Evolutionary conservation across 2,113 vertebrate species (phyloP), one percentile per base, ranked within the genome.

Genomic region (Hippocampus abdominalis): DNA sequence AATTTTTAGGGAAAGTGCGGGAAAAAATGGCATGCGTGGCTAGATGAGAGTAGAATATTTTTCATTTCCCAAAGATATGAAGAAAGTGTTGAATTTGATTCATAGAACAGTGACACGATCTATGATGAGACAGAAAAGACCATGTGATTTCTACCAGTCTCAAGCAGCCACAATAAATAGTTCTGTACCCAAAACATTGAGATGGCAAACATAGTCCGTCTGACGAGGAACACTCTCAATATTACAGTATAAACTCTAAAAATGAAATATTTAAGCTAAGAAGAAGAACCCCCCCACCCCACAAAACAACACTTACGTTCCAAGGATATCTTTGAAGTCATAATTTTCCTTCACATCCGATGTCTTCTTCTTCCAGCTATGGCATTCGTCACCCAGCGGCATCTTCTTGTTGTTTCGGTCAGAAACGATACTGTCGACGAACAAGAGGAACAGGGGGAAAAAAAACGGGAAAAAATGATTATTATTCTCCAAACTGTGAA

Each of bases 291-390:
- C 29, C 29, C 29, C 29, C 29, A 4, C 29, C 29, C 10, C 61
- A 42, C 61, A 63, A 36, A 64, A 8, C 6, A 12, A 72, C 66
- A 93, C 92, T 93, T 88, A 93, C 92, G 91, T 93, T 74, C 92
- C 92, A 82, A 93, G 81, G 66, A 90, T 76, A 0, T 93, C 91
- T 79, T 93, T 93, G 77, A 93, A 93, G 86, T 93, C 92, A 57
- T 91, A 93, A 61, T 89, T 89, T 72, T 93, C 92, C 82, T 91
- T 93, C 80, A 93, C 87, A 63, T 91, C 90, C 0, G 85, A 75
- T 3, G 89, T 92, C 84, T 91, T 93, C 83, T 92, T 93, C 86
- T 93, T 93, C 92, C 92, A 93, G 51, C 77, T 80, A 70, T 88
- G 89, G 85, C 87, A 87, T 13, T 93, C 91, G n/a, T 93, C 90